A percentile compares a stretch with the other conserved stretches of the same genome.
These are phyloP conservation scores for Pitta sordida DNA, from an alignment of 2,113 vertebrate species.

Conservation along the genomic window DNA sequence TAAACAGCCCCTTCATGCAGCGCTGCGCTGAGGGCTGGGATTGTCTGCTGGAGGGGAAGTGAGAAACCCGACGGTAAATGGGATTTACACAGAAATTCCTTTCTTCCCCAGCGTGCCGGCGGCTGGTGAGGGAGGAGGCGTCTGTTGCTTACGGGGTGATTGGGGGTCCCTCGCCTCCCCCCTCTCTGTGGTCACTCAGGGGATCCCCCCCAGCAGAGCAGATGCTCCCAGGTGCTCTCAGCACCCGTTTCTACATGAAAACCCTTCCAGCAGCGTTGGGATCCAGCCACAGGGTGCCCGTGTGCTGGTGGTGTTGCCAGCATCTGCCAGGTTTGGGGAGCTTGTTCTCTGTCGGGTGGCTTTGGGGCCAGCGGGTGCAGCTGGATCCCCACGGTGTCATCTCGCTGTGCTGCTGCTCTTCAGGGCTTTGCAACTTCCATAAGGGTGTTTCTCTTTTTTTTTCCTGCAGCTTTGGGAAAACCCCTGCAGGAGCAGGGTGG, in stretches of 20 bases:
- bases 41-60: constrained; percentile 57
- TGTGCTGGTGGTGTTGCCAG: neutral
- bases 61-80: constrained; percentile 39
- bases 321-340: neutral
- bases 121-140: neutral
- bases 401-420: neutral
- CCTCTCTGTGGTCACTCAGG: neutral
- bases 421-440: neutral
- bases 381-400: no score
- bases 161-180: neutral
- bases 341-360: neutral
- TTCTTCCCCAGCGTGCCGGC: neutral
- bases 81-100: constrained; percentile 64
- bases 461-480: neutral
- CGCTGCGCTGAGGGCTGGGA: neutral
- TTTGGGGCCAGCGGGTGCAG: neutral
- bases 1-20: constrained; percentile 19
- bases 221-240: neutral
- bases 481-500: neutral
- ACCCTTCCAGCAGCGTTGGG: fast-evolving
- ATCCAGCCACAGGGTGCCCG: neutral
- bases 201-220: neutral
- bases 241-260: neutral
- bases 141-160: neutral
- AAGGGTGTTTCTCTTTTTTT: neutral